Conservation (phyloP, 1,140 invertebrate genomes). For the Kradibia gibbosae region DNA sequence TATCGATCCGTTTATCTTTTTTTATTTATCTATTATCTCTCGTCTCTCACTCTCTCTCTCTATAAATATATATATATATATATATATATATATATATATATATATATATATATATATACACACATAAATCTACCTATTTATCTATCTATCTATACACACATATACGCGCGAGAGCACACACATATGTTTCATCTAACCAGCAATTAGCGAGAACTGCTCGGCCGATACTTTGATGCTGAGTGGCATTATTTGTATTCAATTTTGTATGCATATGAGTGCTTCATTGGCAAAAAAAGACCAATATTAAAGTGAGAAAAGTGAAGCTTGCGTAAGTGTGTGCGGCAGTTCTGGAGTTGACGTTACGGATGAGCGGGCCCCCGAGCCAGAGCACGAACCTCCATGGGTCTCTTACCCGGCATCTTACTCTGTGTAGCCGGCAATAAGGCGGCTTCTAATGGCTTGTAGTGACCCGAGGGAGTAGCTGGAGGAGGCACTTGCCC, state of each 20-base stretch:
- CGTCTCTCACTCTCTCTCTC: neutral
- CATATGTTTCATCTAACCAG: too few species aligned
- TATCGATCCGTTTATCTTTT: neutral
- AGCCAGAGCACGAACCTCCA: neutral
- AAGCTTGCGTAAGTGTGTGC: neutral
- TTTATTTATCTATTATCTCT: neutral
- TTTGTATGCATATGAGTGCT: neutral
- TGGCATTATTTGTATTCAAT: too few species aligned
- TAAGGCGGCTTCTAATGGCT: neutral
- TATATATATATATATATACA: neutral
- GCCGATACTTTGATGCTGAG: too few species aligned
- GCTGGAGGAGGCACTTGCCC: neutral
- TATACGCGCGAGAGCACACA: neutral
- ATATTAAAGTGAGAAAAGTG: too few species aligned
- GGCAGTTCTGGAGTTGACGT: neutral
- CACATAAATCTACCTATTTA: neutral
- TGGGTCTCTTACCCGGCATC: neutral
- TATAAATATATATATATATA: neutral
- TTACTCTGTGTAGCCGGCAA: neutral
- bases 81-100: neutral
- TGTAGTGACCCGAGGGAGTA: neutral
- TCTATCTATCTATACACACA: neutral
- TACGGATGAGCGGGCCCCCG: too few species aligned
- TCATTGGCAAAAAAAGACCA: neutral
- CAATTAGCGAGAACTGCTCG: too few species aligned